Evolutionary conservation across 1,140 invertebrate genomes (phyloP), one percentile per base, ranked within the genome.

Genomic region (Trachymyrmex cornetzi): DNA sequence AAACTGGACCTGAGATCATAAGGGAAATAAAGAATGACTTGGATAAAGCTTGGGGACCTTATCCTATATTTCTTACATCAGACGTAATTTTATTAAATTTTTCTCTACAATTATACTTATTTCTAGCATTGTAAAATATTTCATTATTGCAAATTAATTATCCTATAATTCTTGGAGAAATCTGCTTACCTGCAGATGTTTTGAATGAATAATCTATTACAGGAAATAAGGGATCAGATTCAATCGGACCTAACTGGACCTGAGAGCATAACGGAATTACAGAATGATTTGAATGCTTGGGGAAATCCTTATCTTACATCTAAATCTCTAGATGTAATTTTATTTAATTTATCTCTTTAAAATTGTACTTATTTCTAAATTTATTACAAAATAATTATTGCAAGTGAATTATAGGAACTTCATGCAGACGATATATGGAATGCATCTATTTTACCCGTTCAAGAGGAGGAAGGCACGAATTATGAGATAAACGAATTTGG

Each of bases 131-230:
- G n/a, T 2, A 75, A 4, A 55, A 44, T 44, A 44, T 44, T 44
- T 44, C 9, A 11, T 44, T 44, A 44, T 44, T 44, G 94, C 95
- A 1, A 95, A 96, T 88, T 95, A 97, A 95, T 94, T 97, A 89
- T 97, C 9, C 96, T 97, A 93, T 97, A 98, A 93, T 98, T 97
- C 94, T 93, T 98, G 72, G 96, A 96, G 85, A 96, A 97, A 91
- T 95, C 96, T 64, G 94, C 95, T 91, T 95, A 77, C 86, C 98
- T 98, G 3, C 97, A 98, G 94, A 98, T 97, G 2, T 98, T 98
- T 94, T 96, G 97, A 91, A 98, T 98, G 97, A 96, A 97, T 88
- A 96, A 96, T 93, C 94, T 97, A 24, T 93, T 98, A 90, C 96
- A 97, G 90, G 97, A 98, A 94, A 97, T 98, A 95, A 95, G 97